Conservation (phyloP, 2,888 invertebrate species). For the Acanthococcus lagerstroemiae region DNA sequence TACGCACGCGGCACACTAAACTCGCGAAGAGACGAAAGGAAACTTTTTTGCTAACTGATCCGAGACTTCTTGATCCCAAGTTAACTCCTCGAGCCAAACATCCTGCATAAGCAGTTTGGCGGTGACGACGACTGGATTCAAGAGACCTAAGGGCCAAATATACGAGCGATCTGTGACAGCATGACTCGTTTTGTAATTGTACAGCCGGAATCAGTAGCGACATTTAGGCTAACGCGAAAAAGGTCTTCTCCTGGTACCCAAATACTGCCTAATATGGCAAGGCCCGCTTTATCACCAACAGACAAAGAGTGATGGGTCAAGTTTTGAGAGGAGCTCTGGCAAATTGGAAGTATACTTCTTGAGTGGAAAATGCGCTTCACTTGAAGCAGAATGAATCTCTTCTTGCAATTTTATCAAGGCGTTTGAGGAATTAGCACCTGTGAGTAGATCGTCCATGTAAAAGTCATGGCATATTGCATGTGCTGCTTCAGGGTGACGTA, state of each 20-base stretch:
- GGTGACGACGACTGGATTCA: too few species aligned
- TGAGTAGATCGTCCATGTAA: too few species aligned
- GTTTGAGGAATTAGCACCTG: slow-evolving; percentile 4
- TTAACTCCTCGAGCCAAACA: too few species aligned
- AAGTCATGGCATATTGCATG: too few species aligned
- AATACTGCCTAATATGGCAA: neutral
- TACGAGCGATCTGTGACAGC: too few species aligned
- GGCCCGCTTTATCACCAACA: neutral
- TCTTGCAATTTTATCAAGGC: slow-evolving; percentile 27
- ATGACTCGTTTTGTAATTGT: too few species aligned
- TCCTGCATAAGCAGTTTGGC: too few species aligned
- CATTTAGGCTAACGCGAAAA: neutral
- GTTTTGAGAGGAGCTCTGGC: neutral
- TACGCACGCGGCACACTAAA: too few species aligned
- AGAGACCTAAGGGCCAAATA: too few species aligned
- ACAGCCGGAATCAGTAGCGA: neutral
- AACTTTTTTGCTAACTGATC: neutral
- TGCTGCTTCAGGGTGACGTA: too few species aligned
- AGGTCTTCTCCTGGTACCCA: neutral
- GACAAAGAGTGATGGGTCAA: neutral
- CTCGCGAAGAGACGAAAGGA: neutral
- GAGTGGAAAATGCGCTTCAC: slow-evolving; percentile 28
- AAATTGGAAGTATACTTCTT: slow-evolving; percentile 1
- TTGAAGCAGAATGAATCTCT: slow-evolving; percentile 26
- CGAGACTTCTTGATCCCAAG: slow-evolving; percentile 29